Evolutionary conservation across 2,888 invertebrate species (phyloP), one percentile per base, ranked within the genome.

Genomic region (Drosophila prostipennis): DNA sequence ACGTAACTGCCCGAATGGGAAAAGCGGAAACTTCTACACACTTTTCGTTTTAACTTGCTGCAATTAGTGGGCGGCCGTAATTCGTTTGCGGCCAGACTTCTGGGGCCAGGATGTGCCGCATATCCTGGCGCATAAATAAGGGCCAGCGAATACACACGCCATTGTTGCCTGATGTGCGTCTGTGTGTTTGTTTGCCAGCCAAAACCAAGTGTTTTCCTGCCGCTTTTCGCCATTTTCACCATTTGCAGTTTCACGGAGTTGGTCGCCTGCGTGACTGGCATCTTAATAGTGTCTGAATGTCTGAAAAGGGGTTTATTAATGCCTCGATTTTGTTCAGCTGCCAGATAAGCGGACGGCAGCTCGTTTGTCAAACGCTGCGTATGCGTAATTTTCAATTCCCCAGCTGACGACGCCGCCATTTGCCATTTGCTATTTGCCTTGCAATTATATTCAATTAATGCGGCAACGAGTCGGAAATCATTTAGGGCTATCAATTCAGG

Each of bases 1-100:
- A 76, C 76, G 67, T 77, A 77, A 76, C 82, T 76, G 70, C 75
- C 73, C 67, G 56, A 45, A 40, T 70, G 57, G 72, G 39, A 46
- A 48, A 29, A 39, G 70, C 29, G 55, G 45, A 10, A 59, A 51
- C 51, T 40, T 72, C 72, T 83, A 84, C 84, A 87, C 72, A 76
- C 59, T 80, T 86, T 86, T 86, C 87, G 87, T 86, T 83, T 86
- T 78, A 81, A 69, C 87, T 74, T 65, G 46, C 74, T 71, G 81
- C 87, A 83, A 86, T 83, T 83, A 83, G 83, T 80, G 74, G 79
- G 73, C 72, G 71, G 68, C 76, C 87, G 80, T 84, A 86, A 87
- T 81, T 84, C 78, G 78, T 76, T 78, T 76, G 80, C 54, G 83
- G 86, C 72, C 77, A 79, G 79, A 78, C 72, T 69, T 57, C 63